A percentile compares a stretch with the other conserved stretches of the same genome.
phyloP scores from a whole-genome alignment of 1,140 invertebrate species.

The Atta texana region DNA sequence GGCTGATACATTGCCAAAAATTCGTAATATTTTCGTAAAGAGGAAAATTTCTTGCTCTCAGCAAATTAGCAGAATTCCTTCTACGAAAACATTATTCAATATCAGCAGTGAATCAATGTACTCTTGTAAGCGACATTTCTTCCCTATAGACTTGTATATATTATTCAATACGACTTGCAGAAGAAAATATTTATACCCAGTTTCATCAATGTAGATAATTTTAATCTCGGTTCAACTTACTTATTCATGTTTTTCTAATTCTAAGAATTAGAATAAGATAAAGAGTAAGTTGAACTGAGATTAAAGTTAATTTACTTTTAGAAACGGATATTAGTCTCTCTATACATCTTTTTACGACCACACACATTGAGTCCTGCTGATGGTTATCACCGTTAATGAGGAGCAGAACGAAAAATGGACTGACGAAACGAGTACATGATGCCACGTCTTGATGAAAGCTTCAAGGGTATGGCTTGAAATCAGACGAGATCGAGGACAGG shows the following conservation, averaged over 20 bases:
- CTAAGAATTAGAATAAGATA: too few relatives aligned
- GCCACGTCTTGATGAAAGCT: slow-evolving; percentile 9
- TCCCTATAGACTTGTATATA: background rate
- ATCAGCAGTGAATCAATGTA: background rate
- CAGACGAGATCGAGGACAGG: slow-evolving; percentile 6
- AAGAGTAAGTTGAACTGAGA: too few relatives aligned
- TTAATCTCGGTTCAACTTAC: too few relatives aligned
- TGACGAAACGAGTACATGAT: slow-evolving; percentile 22
- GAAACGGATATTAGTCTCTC: background rate
- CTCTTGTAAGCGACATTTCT: slow-evolving; percentile 6
- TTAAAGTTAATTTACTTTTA: too few relatives aligned
- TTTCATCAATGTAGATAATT: too few relatives aligned
- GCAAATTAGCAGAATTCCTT: background rate
- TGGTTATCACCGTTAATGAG: slow-evolving; percentile 23
- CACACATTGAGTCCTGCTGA: slow-evolving; percentile 28
- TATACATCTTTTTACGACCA: background rate
- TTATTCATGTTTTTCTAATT: too few relatives aligned
- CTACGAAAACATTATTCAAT: background rate
- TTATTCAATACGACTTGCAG: slow-evolving; percentile 5
- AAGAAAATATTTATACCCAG: background rate
- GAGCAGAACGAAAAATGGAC: slow-evolving; percentile 23
- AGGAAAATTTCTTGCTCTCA: background rate
- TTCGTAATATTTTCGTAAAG: background rate
- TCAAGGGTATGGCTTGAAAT: background rate
- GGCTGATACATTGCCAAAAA: background rate